A percentile compares a stretch with the other conserved stretches of the same genome.
Evolutionary conservation across 1,140 invertebrate species (phyloP).

Genomic region (Agrilus planipennis): DNA sequence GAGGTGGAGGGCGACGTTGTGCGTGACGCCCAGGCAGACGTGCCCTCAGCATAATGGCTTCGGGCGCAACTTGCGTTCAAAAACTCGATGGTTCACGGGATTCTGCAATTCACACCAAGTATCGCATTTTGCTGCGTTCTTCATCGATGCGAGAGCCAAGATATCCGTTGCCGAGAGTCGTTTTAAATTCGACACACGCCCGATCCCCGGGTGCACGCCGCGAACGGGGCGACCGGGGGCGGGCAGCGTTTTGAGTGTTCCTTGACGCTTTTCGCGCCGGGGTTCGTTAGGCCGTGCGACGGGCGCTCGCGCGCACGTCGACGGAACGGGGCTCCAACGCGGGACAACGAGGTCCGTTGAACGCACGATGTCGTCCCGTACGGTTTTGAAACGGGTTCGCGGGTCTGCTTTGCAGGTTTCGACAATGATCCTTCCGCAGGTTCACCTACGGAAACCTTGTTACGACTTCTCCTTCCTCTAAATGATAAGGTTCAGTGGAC

Average conservation of each 20-base stretch:
- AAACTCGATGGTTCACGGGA: constrained; percentile 67
- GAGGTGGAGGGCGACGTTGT: background rate
- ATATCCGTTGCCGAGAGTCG: constrained; percentile 53
- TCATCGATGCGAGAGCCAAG: constrained; percentile 68
- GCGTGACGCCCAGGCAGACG: constrained; percentile 44
- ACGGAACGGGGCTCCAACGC: background rate
- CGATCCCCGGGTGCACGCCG: background rate
- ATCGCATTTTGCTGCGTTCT: constrained; percentile 71
- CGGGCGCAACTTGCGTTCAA: constrained; percentile 66
- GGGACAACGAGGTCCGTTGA: background rate
- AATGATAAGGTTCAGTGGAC: constrained; percentile 52
- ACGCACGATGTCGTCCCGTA: background rate
- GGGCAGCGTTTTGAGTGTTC: background rate
- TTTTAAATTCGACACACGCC: constrained; percentile 13
- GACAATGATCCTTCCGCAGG: constrained; percentile 79
- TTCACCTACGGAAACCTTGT: constrained; percentile 83
- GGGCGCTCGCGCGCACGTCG: too few species aligned
- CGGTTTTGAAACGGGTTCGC: too few species aligned
- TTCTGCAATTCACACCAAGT: constrained; percentile 69
- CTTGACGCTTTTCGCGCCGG: too few species aligned
- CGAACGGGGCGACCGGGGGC: background rate
- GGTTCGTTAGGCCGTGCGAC: too few species aligned
- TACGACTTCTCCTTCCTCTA: constrained; percentile 76
- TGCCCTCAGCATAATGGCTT: constrained; percentile 39
- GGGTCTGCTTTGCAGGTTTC: too few species aligned